Conservation (phyloP, 2,113 vertebrate species). For the Eleginops maclovinus region DNA sequence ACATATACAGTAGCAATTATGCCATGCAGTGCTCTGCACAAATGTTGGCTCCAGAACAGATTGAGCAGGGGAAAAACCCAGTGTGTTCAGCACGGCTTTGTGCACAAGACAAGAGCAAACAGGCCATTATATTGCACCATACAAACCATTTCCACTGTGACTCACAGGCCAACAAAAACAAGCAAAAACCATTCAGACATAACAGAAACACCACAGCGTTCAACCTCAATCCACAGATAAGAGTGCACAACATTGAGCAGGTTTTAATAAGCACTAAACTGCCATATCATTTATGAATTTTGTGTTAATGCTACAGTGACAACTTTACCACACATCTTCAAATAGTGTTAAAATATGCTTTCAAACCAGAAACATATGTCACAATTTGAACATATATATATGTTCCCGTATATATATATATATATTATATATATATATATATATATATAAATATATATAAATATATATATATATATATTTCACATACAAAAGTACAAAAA, state of each 20-base stretch:
- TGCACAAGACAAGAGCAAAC: not conserved
- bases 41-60: not conserved
- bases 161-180: not conserved
- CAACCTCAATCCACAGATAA: not conserved
- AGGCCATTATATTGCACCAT: not conserved
- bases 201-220: not conserved
- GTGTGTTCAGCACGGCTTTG: not conserved
- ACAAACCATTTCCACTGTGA: too few species aligned
- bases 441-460: too few species aligned
- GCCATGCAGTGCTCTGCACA: not conserved
- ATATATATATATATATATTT: not conserved
- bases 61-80: not conserved
- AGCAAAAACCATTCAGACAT: not conserved
- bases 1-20: not conserved
- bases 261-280: not conserved
- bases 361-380: not conserved
- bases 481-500: not conserved
- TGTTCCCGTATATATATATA: too few species aligned
- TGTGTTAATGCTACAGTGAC: too few species aligned
- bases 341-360: not conserved
- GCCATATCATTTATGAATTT: too few species aligned
- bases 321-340: not conserved
- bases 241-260: not conserved
- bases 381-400: too few species aligned
- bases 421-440: too few species aligned